These are phyloP conservation scores for Erynnis tages DNA, from an alignment of 2,888 invertebrate genomes.

Conservation along the genomic window DNA sequence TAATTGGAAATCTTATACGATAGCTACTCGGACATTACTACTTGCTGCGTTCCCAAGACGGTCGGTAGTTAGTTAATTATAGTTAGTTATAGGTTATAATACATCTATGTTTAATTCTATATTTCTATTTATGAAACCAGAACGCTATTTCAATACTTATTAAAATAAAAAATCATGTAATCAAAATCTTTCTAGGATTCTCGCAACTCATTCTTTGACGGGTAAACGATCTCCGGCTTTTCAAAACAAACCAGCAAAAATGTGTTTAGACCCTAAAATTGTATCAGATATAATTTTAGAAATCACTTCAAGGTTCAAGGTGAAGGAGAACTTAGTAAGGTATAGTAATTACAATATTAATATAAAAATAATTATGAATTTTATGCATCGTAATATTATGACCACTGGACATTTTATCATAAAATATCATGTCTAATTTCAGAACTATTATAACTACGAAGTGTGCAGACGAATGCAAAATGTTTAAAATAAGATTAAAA, in stretches of 20 bases:
- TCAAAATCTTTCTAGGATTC: constrained; percentile 47
- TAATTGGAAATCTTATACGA: constrained; percentile 72
- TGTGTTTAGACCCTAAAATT: constrained; percentile 76
- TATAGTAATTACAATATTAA: constrained; percentile 36
- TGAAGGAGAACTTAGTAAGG: constrained; percentile 78
- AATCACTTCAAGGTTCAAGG: constrained; percentile 70
- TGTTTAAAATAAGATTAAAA: constrained; percentile 67
- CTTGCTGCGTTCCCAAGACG: constrained; percentile 68
- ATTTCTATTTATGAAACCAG: background rate
- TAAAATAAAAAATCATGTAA: constrained; percentile 1
- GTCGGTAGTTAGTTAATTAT: too few relatives aligned
- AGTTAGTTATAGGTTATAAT: too few relatives aligned
- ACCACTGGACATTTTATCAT: background rate
- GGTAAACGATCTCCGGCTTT: constrained; percentile 83
- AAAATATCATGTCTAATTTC: constrained; percentile 34
- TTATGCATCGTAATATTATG: background rate
- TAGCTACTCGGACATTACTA: constrained; percentile 74
- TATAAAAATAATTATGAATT: too few relatives aligned
- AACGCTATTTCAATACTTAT: background rate
- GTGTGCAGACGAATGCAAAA: constrained; percentile 84
- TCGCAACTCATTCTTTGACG: constrained; percentile 82
- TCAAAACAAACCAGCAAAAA: constrained; percentile 64
- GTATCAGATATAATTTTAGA: constrained; percentile 80
- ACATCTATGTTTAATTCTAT: too few relatives aligned
- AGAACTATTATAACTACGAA: constrained; percentile 83